A percentile compares a stretch with the other conserved stretches of the same genome.
Evolutionary conservation across 2,888 invertebrate genomes (phyloP).

Genomic region (Sycophila texana): DNA sequence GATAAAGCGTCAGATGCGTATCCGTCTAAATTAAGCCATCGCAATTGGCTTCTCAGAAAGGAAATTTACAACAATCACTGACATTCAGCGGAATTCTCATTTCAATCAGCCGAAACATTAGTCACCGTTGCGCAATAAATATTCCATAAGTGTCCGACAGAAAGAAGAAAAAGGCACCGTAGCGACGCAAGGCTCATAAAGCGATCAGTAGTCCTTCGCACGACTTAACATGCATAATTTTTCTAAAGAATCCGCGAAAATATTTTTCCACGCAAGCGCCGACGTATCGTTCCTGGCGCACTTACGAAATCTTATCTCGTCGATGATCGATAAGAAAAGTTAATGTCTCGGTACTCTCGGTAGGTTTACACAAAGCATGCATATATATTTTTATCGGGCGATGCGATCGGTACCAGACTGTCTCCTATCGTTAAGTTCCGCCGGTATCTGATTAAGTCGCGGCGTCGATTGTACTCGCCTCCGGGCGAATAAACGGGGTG

Average conservation of each 20-base stretch:
- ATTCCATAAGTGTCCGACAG: too few species aligned
- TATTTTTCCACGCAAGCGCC: background rate
- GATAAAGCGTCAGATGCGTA: conserved; percentile 12
- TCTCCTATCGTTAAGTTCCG: conserved; percentile 23
- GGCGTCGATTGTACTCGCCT: background rate
- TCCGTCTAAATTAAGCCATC: background rate
- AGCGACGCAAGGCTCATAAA: too few species aligned
- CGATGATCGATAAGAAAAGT: conserved; percentile 16
- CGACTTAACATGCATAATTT: too few species aligned
- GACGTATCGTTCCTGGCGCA: background rate
- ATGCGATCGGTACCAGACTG: conserved; percentile 31
- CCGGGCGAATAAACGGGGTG: background rate
- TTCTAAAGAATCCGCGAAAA: background rate
- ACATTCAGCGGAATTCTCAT: conserved; percentile 3
- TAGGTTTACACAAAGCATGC: background rate
- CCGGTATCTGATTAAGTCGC: too few species aligned
- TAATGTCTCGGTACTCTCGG: background rate
- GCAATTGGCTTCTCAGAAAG: background rate
- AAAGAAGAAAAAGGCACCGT: too few species aligned
- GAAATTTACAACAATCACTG: conserved; percentile 4
- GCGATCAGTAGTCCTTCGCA: too few species aligned
- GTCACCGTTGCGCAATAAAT: too few species aligned
- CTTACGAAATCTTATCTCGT: background rate
- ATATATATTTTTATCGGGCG: background rate
- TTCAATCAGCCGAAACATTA: too few species aligned